These are phyloP conservation scores for Amiota communis DNA, from an alignment of 2,888 invertebrate genomes.

Conservation along the genomic window DNA sequence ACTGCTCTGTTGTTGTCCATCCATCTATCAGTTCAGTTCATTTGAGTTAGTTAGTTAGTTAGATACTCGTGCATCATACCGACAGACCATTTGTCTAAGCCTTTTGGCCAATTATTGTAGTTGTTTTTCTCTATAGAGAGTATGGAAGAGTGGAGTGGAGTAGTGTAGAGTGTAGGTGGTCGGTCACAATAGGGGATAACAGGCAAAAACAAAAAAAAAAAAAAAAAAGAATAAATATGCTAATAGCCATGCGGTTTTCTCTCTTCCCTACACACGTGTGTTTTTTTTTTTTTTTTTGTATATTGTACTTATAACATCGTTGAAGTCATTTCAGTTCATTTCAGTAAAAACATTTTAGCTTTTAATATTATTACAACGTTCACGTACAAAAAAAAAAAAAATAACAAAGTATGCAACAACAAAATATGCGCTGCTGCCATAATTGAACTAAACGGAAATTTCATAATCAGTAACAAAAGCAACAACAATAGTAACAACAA, in stretches of 20 bases:
- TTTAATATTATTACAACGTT: background rate
- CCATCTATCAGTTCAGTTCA: too few relatives aligned
- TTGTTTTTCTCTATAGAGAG: too few relatives aligned
- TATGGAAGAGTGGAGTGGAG: too few relatives aligned
- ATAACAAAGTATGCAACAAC: too few relatives aligned
- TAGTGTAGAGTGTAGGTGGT: background rate
- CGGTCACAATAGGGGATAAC: background rate
- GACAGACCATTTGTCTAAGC: constrained; percentile 35
- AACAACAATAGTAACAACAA: constrained; percentile 14
- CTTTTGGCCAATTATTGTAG: constrained; percentile 38
- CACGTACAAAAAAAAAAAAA: constrained; percentile 20
- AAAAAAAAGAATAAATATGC: too few relatives aligned
- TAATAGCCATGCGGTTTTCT: too few relatives aligned
- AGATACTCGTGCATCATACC: constrained; percentile 14
- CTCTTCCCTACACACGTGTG: background rate
- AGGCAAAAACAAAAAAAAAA: too few relatives aligned
- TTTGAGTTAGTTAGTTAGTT: background rate
- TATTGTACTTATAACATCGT: background rate
- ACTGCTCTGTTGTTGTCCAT: background rate
- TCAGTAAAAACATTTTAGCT: too few relatives aligned
- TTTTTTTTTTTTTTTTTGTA: background rate
- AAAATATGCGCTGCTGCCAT: constrained; percentile 31
- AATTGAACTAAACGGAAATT: constrained; percentile 59
- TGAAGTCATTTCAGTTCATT: too few relatives aligned
- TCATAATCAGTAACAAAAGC: constrained; percentile 55